These are phyloP conservation scores for Periphyllus acericola DNA, from an alignment of 2,888 invertebrate genomes.

Conservation along the genomic window DNA sequence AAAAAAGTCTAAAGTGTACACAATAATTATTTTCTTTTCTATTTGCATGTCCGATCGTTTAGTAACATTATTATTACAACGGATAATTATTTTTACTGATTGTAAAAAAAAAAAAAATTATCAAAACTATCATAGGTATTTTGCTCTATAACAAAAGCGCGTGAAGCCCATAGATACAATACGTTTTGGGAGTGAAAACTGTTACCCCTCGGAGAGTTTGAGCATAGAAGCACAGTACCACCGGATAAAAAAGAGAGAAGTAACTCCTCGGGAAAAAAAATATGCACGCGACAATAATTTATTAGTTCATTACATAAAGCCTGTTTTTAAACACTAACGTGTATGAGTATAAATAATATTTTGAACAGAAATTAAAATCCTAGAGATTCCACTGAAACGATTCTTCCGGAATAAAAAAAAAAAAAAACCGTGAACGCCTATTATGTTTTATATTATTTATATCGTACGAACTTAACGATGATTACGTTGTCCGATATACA, in stretches of 20 bases:
- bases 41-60: too few relatives aligned
- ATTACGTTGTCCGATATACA: neutral
- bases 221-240: neutral
- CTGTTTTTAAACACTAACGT: constrained; percentile 10
- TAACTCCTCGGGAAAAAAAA: neutral
- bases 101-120: constrained; percentile 23
- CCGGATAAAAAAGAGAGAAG: neutral
- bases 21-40: too few relatives aligned
- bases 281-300: constrained; percentile 34
- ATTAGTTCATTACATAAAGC: constrained; percentile 52
- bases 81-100: constrained; percentile 20
- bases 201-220: neutral
- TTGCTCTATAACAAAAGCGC: constrained; percentile 31
- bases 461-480: neutral
- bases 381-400: neutral
- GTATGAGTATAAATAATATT: neutral
- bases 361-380: constrained; percentile 22
- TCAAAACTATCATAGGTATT: constrained; percentile 20
- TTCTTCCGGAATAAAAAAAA: neutral
- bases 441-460: constrained; percentile 15
- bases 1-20: too few relatives aligned
- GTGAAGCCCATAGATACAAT: constrained; percentile 11
- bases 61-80: neutral
- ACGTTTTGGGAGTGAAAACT: neutral
- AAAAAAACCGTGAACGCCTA: neutral